Evolutionary conservation across 2,888 invertebrate species (phyloP), one percentile per base, ranked within the genome.

Genomic region (Beris chalybata): DNA sequence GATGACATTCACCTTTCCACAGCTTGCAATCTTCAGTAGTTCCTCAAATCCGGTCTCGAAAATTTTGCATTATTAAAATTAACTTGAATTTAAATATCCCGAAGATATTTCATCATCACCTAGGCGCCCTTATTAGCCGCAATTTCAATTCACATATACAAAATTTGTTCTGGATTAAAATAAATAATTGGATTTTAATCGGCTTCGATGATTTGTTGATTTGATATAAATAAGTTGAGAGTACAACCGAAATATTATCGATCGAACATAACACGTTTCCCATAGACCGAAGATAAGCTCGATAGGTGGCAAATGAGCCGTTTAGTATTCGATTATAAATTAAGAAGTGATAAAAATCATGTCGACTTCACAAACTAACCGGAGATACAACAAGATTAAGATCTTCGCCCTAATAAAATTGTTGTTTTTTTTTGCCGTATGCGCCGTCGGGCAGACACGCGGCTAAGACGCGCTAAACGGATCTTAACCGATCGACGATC

Each of bases 311-410:
- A 48, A 64, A 48, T 55, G 48, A 32, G 22, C 47, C 15, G 31
- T 55, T 45, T 31, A 52, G 38, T 65, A 56, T 66, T 52, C 15
- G 59, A 47, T 38, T 59, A 53, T 66, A 66, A 59, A 66, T 66
- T 66, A 59, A 45, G 45, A 45, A 54, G 59, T 66, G 65, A 58
- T 65, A 59, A 65, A 65, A 65, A 57, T 66, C 66, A 59, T 66
- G 66, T 66, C 54, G 44, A 50, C 61, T 52, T 61, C 61, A 22
- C 32, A 61, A 50, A 50, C 50, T 52, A 12, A 12, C 15, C 22
- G 38, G 7, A 9, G 52, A 50, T 50, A 43, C 52, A 22, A 48
- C 13, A 50, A 43, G 50, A 61, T 61, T 61, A 45, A 61, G 61
- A 61, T 52, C 61, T 61, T 22, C 9, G 15, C n/a, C 29, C 31